Base-by-base conservation (phyloP, 2,113 vertebrate genomes). In the Etia nguti region DNA sequence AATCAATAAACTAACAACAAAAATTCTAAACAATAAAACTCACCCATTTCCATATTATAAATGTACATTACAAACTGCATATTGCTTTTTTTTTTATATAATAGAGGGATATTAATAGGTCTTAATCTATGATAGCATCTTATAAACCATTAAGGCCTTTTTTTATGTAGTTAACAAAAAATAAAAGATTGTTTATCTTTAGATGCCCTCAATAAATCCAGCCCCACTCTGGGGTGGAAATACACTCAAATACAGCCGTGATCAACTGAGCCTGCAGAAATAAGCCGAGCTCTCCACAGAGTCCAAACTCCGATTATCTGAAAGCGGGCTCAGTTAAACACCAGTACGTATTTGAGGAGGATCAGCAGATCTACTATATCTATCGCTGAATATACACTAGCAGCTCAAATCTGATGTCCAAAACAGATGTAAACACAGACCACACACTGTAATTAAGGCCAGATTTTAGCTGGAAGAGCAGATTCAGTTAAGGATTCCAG, bases 341-440 rank as follows among this genome's bases (percentile, higher is more conserved):
- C 41, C 1, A 2, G 18, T 1, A 2, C 38, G 85, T 83, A 86
- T 94, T 54, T 82, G 84, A 88, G 83, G 52, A 48, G 81, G 26
- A 75, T 87, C 34, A 7, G 29, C 81, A 80, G 79, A 36, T 83
- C 29, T 68, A 20, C 10, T 83, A 5, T 29, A 70, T 85, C 46
- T 79, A 22, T 12, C 1, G 81, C 89, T 85, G 88, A 75, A 90
- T 13, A 24, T 79, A 88, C 85, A 29, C 82, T 13, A 31, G 48
- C 89, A 88, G 88, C 89, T 92, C 29, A 80, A 91, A 90, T 90
- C 88, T 86, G 80, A 86, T 22, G 31, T 81, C 41, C 26, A 52
- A 24, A 55, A 87, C 52, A 77, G 9, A 46, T 68, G 20, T 3
- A 77, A 83, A 80, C 43, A 81, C 20, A 6, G 82, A 79, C 9